Percentiles rank a stretch among this genome's conserved stretches.
Evolutionary conservation across 2,113 vertebrate species (phyloP).

Genomic region (Chaetura pelagica): DNA sequence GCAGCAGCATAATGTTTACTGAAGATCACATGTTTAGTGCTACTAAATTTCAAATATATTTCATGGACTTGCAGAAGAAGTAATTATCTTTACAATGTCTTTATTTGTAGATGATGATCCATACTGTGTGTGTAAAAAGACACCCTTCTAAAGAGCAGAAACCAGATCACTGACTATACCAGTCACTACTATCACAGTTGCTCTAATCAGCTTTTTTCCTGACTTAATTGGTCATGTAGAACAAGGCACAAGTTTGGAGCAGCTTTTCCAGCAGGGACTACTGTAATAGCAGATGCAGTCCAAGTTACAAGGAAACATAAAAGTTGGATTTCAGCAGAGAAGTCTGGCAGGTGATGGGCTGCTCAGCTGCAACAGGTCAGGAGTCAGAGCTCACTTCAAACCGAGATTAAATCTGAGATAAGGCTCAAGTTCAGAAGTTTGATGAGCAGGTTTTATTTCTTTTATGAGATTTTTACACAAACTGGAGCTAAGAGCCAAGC

Average conservation of each 20-base stretch:
- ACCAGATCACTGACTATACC: neutral
- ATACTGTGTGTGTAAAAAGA: neutral
- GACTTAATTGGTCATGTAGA: neutral
- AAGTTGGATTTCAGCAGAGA: neutral
- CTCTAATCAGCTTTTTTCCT: neutral
- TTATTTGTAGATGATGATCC: neutral
- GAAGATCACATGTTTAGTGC: neutral
- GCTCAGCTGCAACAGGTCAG: neutral
- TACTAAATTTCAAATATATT: neutral
- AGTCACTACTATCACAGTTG: accelerated
- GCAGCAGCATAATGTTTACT: neutral
- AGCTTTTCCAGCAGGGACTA: neutral
- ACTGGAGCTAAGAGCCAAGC: neutral
- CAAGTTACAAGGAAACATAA: neutral
- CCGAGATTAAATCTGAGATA: neutral
- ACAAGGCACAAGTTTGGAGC: neutral
- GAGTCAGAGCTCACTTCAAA: neutral
- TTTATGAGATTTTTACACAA: conserved; percentile 2
- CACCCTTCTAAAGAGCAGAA: neutral
- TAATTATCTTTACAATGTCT: neutral
- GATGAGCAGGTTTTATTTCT: neutral
- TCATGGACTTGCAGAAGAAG: neutral
- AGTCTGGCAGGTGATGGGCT: neutral
- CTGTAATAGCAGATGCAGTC: neutral
- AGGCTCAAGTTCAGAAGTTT: conserved; percentile 5